Evolutionary conservation across 2,113 vertebrate species (phyloP).

Genomic region (Phalacrocorax brasilianus): DNA sequence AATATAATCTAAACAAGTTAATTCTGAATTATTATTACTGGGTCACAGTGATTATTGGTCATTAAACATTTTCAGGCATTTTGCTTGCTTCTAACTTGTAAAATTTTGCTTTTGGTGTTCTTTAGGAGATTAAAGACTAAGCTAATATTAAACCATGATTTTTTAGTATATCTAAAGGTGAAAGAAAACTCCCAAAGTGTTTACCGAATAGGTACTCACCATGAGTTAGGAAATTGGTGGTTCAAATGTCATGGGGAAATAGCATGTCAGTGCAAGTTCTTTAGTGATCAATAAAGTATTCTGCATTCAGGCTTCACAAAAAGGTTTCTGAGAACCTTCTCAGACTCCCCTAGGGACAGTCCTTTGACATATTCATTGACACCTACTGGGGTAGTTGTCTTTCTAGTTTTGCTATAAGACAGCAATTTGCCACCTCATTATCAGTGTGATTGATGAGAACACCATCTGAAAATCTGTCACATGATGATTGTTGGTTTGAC

Average conservation of each 20-base stretch:
- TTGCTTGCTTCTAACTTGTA: not conserved
- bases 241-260: conserved; percentile 72
- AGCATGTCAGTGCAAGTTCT: conserved; percentile 72
- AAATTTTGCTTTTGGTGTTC: not conserved
- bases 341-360: conserved; percentile 54
- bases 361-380: conserved; percentile 70
- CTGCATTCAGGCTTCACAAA: conserved; percentile 71
- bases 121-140: not conserved
- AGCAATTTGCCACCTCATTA: conserved; percentile 82
- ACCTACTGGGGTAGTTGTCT: conserved; percentile 66
- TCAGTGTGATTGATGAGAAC: conserved; percentile 77
- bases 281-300: conserved; percentile 77
- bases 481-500: conserved; percentile 49
- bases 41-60: not conserved
- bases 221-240: conserved; percentile 41
- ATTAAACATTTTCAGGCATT: not conserved
- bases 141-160: not conserved
- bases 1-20: not conserved
- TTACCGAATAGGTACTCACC: not conserved
- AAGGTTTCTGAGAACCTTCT: conserved; percentile 41
- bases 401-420: conserved; percentile 73
- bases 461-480: conserved; percentile 60
- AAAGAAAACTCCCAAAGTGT: conserved; percentile 1
- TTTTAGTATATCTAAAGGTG: not conserved
- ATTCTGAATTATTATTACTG: not conserved